Evolutionary conservation across 2,888 invertebrate species (phyloP).

Genomic region (Protodeltote pygarga): DNA sequence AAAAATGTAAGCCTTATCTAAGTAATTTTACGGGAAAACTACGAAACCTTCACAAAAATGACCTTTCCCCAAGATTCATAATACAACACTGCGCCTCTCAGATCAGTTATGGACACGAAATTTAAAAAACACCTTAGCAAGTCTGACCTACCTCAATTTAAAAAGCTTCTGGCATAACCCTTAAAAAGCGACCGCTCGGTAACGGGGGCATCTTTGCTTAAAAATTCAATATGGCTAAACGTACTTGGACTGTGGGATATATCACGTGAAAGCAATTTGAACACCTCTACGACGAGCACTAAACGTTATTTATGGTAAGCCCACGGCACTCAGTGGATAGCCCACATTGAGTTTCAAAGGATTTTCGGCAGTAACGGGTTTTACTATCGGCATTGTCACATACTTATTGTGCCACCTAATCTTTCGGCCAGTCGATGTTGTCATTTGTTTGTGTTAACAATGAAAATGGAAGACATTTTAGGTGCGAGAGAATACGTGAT

Average conservation of each 20-base stretch:
- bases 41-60: neutral
- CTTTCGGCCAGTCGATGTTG: slow-evolving; percentile 18
- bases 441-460: slow-evolving; percentile 25
- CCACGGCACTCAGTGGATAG: slow-evolving; percentile 78
- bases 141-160: slow-evolving; percentile 64
- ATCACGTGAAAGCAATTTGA: slow-evolving; percentile 85
- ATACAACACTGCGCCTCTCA: slow-evolving; percentile 8
- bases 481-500: too few relatives aligned
- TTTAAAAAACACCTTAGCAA: slow-evolving; percentile 60
- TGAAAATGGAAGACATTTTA: too few relatives aligned
- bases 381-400: slow-evolving; percentile 57
- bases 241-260: slow-evolving; percentile 76
- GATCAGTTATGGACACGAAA: slow-evolving; percentile 57
- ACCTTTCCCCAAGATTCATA: slow-evolving; percentile 6
- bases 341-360: slow-evolving; percentile 75
- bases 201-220: slow-evolving; percentile 70
- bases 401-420: slow-evolving; percentile 41
- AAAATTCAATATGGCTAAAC: slow-evolving; percentile 82
- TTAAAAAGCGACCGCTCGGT: slow-evolving; percentile 46
- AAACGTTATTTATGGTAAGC: slow-evolving; percentile 85
- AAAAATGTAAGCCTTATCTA: too few relatives aligned
- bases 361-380: slow-evolving; percentile 67
- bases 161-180: slow-evolving; percentile 57
- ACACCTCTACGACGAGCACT: slow-evolving; percentile 80
- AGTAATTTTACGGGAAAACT: too few relatives aligned